Evolutionary conservation across 2,113 vertebrate species (phyloP), one percentile per base, ranked within the genome.

Genomic region (Cariama cristata): DNA sequence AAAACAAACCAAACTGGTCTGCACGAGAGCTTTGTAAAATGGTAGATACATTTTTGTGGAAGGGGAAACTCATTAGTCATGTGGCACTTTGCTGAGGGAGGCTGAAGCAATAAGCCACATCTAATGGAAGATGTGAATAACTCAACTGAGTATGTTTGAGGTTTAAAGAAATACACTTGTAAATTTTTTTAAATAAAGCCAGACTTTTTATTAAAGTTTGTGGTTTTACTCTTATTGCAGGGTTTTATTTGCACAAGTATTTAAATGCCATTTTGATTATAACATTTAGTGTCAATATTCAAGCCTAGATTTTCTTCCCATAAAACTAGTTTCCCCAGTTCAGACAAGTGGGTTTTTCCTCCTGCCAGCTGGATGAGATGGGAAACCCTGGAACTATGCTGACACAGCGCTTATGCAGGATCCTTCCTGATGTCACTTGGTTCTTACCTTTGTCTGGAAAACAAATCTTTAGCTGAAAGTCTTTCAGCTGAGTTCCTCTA

Each of bases 191-290:
- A 97, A 98, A 98, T 98, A 98, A 98, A 98, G 93, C 96, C 97
- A 97, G 95, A 98, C 94, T 97, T 98, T 72, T 97, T 98, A 98
- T 86, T 97, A 97, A 97, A 82, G 96, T 97, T 95, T 96, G 97
- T 96, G 97, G 98, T 95, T 98, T 98, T 98, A 97, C 90, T 97
- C 94, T 97, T 98, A 97, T 96, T 98, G 97, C 86, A 94, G 86
- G 94, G 86, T 97, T 98, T 97, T 97, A 97, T 97, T 98, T 97
- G 97, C 97, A 97, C 97, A 97, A 94, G 95, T 96, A 93, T 97
- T 97, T 97, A 98, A 98, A 98, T 98, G 92, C 97, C 97, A 96
- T 98, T 98, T 98, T 98, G 93, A 97, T 98, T 97, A 98, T 95
- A 98, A 94, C 97, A 94, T 97, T 97, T 91, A 98, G 90, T 97